These are phyloP conservation scores for Falco naumanni DNA, from an alignment of 2,797 vertebrate genomes.

Conservation along the genomic window DNA sequence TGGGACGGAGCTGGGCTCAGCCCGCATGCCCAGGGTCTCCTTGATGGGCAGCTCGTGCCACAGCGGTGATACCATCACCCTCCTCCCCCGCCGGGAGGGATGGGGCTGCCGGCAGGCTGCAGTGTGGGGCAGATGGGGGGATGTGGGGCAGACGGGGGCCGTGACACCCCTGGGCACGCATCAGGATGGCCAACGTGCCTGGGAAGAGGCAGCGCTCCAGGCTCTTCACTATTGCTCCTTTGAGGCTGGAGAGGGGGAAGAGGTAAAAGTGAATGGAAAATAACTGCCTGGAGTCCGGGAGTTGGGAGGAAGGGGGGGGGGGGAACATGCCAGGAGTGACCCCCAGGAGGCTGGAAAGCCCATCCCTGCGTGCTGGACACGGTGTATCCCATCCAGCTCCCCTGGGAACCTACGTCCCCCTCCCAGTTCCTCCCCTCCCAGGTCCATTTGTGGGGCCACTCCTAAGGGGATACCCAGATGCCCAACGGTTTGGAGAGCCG, in stretches of 20 bases:
- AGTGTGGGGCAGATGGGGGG: neutral
- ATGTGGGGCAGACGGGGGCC: fast-evolving
- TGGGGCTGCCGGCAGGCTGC: neutral
- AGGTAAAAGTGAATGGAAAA: neutral
- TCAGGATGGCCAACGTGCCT: neutral
- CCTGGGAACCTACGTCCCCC: fast-evolving
- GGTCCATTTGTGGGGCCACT: neutral
- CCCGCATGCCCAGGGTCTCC: neutral
- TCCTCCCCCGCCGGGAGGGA: neutral
- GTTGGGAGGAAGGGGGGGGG: neutral
- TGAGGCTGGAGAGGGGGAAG: neutral
- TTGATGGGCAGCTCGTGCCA: neutral
- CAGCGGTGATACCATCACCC: neutral
- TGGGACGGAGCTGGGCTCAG: neutral
- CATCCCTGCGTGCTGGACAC: neutral
- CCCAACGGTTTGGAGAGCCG: neutral
- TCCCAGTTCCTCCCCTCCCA: neutral
- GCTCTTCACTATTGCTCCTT: neutral
- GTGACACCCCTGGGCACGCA: fast-evolving
- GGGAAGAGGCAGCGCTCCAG: neutral
- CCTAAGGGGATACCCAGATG: neutral
- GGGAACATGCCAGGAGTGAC: neutral
- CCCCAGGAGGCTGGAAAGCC: neutral
- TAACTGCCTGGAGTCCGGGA: neutral
- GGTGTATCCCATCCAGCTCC: neutral